Evolutionary conservation across 2,113 vertebrate genomes (phyloP).

Genomic region (Orthonyx spaldingii): DNA sequence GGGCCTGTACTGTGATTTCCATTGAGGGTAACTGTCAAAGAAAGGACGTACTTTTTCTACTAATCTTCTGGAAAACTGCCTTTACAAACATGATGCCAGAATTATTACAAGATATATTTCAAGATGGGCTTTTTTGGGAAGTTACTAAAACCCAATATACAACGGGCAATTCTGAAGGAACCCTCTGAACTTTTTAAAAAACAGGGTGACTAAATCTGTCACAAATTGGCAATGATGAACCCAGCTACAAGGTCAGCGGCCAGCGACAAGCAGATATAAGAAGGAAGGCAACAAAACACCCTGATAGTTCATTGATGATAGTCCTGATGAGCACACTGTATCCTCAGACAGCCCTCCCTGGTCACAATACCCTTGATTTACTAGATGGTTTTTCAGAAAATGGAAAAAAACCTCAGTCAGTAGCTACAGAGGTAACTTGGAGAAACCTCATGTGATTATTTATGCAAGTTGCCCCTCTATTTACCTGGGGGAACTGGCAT

Average conservation of each 20-base stretch:
- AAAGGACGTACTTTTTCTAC: not conserved
- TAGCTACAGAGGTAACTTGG: not conserved
- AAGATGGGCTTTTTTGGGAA: not conserved
- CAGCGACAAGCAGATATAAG: not conserved
- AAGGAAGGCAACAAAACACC: not conserved
- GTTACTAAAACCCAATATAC: not conserved
- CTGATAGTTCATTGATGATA: not conserved
- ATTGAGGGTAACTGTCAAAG: not conserved
- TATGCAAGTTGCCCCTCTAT: not conserved
- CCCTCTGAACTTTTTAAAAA: not conserved
- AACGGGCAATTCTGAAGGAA: not conserved
- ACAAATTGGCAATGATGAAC: not conserved
- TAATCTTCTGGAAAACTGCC: not conserved
- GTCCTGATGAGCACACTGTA: not conserved
- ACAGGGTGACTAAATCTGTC: not conserved
- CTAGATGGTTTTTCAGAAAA: not conserved
- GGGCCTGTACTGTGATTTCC: not conserved
- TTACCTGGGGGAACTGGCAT: not conserved
- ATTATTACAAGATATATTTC: not conserved
- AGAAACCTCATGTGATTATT: not conserved
- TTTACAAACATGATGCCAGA: not conserved
- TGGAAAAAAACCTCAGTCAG: not conserved
- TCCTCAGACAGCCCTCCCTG: not conserved
- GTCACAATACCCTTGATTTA: not conserved
- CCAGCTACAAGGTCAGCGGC: not conserved